Percentiles rank a stretch among this genome's conserved stretches.
Evolutionary conservation across 2,888 invertebrate species (phyloP).

Genomic region (Resseliella maxima): DNA sequence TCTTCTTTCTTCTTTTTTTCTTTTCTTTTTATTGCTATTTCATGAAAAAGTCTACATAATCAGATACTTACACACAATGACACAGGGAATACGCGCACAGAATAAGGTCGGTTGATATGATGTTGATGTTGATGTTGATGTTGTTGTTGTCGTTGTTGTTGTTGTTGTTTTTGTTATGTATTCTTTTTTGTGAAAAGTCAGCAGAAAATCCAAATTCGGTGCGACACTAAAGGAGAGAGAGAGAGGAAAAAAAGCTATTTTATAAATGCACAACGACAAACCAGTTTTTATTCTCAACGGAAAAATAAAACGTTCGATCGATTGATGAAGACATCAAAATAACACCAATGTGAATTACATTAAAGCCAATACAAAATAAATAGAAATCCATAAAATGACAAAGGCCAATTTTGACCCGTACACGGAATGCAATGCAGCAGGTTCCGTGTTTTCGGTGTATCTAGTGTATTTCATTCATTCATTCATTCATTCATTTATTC

Average conservation of each 20-base stretch:
- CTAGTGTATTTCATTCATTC: neutral
- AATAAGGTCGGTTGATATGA: neutral
- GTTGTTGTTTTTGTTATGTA: neutral
- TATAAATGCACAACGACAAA: constrained; percentile 34
- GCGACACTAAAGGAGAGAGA: neutral
- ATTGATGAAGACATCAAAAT: constrained; percentile 26
- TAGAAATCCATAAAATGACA: neutral
- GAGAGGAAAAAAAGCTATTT: neutral
- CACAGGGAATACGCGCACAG: neutral
- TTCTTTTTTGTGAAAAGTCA: neutral
- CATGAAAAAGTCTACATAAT: neutral
- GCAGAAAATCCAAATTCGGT: constrained; percentile 3
- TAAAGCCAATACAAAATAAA: constrained; percentile 26
- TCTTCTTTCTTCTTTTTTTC: neutral
- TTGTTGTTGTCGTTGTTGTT: neutral
- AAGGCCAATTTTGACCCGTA: neutral
- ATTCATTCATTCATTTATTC: neutral
- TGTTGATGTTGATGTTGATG: neutral
- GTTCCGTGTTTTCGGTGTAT: neutral
- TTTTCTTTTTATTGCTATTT: constrained; percentile 3
- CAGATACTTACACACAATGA: constrained; percentile 27
- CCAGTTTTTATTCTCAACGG: constrained; percentile 38
- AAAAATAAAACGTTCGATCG: constrained; percentile 23
- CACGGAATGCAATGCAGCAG: no score
- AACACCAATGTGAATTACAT: neutral